Base-by-base conservation (phyloP, 2,113 vertebrate genomes). In the Pandion haliaetus region DNA sequence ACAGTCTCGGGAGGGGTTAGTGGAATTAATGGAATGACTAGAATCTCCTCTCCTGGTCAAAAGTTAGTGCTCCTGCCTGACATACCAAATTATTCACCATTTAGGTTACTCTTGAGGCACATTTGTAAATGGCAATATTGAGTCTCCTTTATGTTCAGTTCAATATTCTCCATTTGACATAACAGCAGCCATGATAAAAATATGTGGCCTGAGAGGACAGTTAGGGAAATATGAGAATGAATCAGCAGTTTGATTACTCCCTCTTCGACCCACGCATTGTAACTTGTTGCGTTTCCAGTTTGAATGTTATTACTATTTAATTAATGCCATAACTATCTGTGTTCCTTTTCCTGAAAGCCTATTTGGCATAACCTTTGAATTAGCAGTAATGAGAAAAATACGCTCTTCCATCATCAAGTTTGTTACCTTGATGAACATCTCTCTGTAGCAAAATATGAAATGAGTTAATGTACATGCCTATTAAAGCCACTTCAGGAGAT, bases 81-180 rank as follows among this genome's bases (percentile, higher is more conserved):
- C 31, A 42, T 77, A 90, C 28, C 45, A 85, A 96, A 96, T 96
- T 90, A 96, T 82, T 89, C 79, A 90, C 54, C 59, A 87, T 94
- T 96, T 92, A 96, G 28, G 49, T 86, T 67, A 86, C 96, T 77
- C 93, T 70, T 52, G 96, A 95, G 96, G 71, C 74, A 70, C 87
- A 85, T 91, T 90, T 83, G 78, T 82, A 96, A 96, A 93, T 50
- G 89, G 90, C 74, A 96, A 95, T 90, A 93, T 90, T 92, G 79
- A 93, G 71, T 38, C 74, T 92, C 71, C 71, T 92, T 95, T 93
- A 96, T 85, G 58, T 88, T 94, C 93, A 80, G 66, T 80, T 96
- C 95, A 94, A 88, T 96, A 96, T 93, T 94, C 71, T 95, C 71
- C 90, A 92, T 90, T 70, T 93, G 85, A 92, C 76, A 88, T 93